phyloP scores from a whole-genome alignment of 1,140 invertebrate species.

The Subanguina moxae region DNA sequence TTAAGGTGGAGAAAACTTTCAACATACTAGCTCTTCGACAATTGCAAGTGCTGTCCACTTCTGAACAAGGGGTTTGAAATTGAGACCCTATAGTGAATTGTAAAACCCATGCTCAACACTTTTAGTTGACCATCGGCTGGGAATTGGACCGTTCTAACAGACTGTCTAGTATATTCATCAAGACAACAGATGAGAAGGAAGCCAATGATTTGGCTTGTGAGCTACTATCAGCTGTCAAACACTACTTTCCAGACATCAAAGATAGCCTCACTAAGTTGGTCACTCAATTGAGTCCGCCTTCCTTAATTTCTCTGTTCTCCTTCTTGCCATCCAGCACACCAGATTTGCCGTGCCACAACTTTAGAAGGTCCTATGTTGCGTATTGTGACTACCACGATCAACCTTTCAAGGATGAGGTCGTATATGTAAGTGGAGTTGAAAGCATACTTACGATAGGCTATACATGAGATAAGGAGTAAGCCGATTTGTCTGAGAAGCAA shows the following conservation, averaged over 20 bases:
- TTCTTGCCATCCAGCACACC: conserved; percentile 42
- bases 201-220: conserved; percentile 47
- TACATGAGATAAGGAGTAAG: too few species aligned
- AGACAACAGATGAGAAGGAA: not conserved
- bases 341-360: conserved; percentile 53
- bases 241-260: conserved; percentile 57
- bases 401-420: conserved; percentile 55
- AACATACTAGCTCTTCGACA: conserved; percentile 48
- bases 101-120: not conserved
- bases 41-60: conserved; percentile 29
- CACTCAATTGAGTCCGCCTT: conserved; percentile 33
- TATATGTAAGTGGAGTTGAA: conserved; percentile 35
- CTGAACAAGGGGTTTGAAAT: conserved; percentile 9
- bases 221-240: conserved; percentile 51
- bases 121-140: conserved; percentile 42
- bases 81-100: not conserved
- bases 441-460: too few species aligned
- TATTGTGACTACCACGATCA: conserved; percentile 56
- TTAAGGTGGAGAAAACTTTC: conserved; percentile 55
- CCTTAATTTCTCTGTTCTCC: conserved; percentile 45
- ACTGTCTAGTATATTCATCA: conserved; percentile 15
- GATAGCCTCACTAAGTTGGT: conserved; percentile 33
- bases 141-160: conserved; percentile 27
- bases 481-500: too few species aligned
- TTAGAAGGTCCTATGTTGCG: conserved; percentile 54